Evolutionary conservation across 2,797 vertebrate species (phyloP).

Genomic region (Acrossocheilus wenchowensis): DNA sequence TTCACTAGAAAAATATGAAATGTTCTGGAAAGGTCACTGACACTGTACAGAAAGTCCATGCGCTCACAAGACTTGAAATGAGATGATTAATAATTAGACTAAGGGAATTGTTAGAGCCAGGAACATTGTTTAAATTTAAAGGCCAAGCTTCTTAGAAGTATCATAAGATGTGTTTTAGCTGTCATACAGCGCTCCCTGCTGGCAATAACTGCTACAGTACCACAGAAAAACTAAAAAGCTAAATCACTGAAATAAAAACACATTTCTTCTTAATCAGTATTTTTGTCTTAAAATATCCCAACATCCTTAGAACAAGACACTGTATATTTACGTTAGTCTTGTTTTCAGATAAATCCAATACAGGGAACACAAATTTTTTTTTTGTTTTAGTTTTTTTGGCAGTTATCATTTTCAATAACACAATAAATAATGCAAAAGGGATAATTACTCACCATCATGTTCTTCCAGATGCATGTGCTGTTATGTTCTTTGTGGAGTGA

Average conservation of each 20-base stretch:
- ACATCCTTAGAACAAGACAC: neutral
- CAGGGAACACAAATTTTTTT: neutral
- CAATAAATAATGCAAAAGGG: neutral
- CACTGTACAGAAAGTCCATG: neutral
- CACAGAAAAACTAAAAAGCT: neutral
- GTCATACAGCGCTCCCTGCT: slow-evolving; percentile 25
- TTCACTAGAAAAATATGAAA: neutral
- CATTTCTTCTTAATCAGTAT: neutral
- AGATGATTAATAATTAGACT: neutral
- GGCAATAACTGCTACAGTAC: neutral
- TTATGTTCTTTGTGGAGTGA: neutral
- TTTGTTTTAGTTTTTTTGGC: too few species aligned
- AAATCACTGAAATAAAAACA: neutral
- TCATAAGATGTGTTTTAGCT: neutral
- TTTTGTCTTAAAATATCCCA: neutral
- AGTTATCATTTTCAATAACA: neutral
- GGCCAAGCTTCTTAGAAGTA: neutral
- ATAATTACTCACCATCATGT: neutral
- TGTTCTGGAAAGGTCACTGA: neutral
- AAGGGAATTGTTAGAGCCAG: neutral
- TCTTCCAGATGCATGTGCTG: neutral
- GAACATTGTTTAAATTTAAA: neutral
- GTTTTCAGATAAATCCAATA: neutral
- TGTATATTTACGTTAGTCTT: neutral
- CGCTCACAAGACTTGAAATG: neutral